A percentile compares a stretch with the other conserved stretches of the same genome.
These are phyloP conservation scores for Acrobeloides nanus DNA, from an alignment of 2,888 invertebrate genomes.

Conservation along the genomic window DNA sequence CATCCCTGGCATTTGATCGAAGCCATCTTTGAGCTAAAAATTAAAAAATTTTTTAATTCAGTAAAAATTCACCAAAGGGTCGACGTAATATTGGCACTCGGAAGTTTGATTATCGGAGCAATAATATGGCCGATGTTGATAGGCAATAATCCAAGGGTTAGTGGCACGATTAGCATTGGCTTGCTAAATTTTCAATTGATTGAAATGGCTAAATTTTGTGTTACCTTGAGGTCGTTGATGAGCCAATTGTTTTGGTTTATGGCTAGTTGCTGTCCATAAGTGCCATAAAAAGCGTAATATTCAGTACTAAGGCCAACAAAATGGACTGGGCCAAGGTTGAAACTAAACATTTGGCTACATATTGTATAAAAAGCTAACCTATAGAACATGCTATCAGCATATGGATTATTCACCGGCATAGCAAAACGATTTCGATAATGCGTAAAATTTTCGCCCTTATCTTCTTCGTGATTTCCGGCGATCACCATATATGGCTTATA, in stretches of 20 bases:
- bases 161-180: slow-evolving; percentile 64
- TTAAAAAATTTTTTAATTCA: not conserved
- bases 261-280: slow-evolving; percentile 71
- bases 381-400: slow-evolving; percentile 53
- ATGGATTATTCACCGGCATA: slow-evolving; percentile 68
- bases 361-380: slow-evolving; percentile 34
- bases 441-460: slow-evolving; percentile 73
- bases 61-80: slow-evolving; percentile 35
- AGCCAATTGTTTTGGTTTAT: slow-evolving; percentile 45
- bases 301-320: slow-evolving; percentile 86
- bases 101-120: slow-evolving; percentile 63
- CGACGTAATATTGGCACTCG: slow-evolving; percentile 55
- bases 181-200: too few species aligned
- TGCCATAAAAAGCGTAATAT: slow-evolving; percentile 74
- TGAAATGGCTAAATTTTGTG: too few species aligned
- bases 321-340: slow-evolving; percentile 81
- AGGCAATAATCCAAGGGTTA: slow-evolving; percentile 74
- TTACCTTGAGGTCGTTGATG: slow-evolving; percentile 34
- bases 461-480: slow-evolving; percentile 62
- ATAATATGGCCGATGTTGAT: slow-evolving; percentile 82
- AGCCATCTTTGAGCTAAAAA: slow-evolving; percentile 27
- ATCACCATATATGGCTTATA: slow-evolving; percentile 76
- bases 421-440: slow-evolving; percentile 82
- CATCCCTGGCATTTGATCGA: slow-evolving; percentile 58
- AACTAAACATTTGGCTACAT: slow-evolving; percentile 64